Evolutionary conservation across 2,888 invertebrate genomes (phyloP).

Genomic region (Imbricaverruca yamaguchii): DNA sequence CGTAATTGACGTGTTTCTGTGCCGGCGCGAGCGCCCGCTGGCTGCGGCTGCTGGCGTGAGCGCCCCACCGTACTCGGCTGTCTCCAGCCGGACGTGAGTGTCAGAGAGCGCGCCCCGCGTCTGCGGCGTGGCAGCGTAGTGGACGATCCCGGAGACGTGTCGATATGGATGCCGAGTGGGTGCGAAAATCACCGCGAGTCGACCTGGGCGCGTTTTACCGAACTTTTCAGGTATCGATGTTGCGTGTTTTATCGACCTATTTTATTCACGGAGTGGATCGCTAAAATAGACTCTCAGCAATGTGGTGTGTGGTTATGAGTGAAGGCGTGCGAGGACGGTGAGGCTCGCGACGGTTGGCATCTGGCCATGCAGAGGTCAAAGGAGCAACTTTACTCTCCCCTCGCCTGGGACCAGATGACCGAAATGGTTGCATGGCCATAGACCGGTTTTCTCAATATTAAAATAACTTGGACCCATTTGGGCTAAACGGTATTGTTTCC

Average conservation of each 20-base stretch:
- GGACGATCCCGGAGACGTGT: background rate
- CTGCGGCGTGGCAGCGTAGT: background rate
- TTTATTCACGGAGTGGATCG: slow-evolving; percentile 10
- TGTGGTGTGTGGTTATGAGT: background rate
- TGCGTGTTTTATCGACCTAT: slow-evolving; percentile 16
- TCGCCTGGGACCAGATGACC: no score
- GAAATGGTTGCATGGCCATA: no score
- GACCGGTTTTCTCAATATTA: no score
- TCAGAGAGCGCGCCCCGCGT: background rate
- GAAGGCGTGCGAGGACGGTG: background rate
- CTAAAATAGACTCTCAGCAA: slow-evolving; percentile 13
- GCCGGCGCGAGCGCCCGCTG: background rate
- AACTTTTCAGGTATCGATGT: slow-evolving; percentile 10
- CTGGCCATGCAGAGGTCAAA: no score
- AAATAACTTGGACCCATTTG: no score
- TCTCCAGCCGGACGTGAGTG: no score
- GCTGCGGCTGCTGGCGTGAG: no score
- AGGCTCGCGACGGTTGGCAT: no score
- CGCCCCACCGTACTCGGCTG: no score
- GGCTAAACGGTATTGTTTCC: no score
- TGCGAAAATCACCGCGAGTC: background rate
- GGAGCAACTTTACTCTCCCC: no score
- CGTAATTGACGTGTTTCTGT: background rate
- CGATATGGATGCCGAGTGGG: background rate
- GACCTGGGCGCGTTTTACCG: background rate